phyloP scores from a whole-genome alignment of 2,888 invertebrate species.

The Archips xylosteana region DNA sequence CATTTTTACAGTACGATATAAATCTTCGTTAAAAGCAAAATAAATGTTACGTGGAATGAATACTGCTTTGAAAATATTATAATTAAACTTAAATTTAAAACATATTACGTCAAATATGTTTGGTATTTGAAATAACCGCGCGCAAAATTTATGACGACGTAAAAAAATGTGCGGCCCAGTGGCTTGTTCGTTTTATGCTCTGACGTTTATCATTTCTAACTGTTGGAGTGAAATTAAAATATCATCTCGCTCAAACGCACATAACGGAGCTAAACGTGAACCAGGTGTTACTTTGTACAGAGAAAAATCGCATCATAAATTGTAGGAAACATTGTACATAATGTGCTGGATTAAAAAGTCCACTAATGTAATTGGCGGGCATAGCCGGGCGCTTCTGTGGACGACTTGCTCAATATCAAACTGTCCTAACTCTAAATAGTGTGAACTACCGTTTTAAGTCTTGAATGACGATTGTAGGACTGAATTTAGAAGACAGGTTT shows the following conservation, averaged over 20 bases:
- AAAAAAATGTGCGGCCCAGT: constrained; percentile 5
- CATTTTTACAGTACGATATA: neutral
- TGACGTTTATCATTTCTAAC: constrained; percentile 17
- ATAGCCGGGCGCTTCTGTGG: neutral
- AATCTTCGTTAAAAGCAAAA: neutral
- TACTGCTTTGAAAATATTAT: neutral
- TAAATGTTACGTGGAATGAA: neutral
- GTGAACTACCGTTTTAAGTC: neutral
- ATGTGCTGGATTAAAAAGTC: constrained; percentile 11
- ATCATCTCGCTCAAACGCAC: constrained; percentile 8
- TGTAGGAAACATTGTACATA: neutral
- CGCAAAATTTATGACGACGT: constrained; percentile 11
- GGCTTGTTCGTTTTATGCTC: constrained; percentile 9
- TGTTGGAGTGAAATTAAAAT: constrained; percentile 14
- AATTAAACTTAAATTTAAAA: constrained; percentile 9
- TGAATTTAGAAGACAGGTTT: neutral
- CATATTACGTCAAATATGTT: constrained; percentile 9
- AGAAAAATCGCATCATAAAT: constrained; percentile 1
- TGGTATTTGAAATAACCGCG: constrained; percentile 10
- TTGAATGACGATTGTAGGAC: neutral
- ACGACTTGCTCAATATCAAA: neutral
- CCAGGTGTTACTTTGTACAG: constrained; percentile 7
- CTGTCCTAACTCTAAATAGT: neutral
- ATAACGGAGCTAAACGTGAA: neutral
- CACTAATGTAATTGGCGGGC: constrained; percentile 26